Conservation (phyloP, 1,140 invertebrate genomes). For the Lordiphosa mommai region DNA sequence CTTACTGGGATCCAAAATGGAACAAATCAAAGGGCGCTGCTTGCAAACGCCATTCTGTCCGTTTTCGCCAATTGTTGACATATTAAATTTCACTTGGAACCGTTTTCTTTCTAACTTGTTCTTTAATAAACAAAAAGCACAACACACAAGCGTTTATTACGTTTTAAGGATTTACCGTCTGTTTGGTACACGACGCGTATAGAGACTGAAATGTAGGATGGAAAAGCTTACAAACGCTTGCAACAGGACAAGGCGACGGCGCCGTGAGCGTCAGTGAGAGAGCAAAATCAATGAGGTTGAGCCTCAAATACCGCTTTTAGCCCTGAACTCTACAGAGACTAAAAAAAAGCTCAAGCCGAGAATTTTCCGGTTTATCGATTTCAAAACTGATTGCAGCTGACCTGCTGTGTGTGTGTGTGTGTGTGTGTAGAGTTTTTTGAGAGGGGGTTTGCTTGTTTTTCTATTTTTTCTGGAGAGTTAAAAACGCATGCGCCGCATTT, state of each 20-base stretch:
- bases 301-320: conserved; percentile 55
- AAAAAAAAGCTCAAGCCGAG: conserved; percentile 44
- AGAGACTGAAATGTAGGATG: conserved; percentile 58
- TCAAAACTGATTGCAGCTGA: conserved; percentile 48
- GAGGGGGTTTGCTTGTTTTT: neutral
- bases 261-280: conserved; percentile 37
- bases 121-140: conserved; percentile 33
- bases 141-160: conserved; percentile 20
- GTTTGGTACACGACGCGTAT: conserved; percentile 58
- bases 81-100: conserved; percentile 27
- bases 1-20: conserved; percentile 79
- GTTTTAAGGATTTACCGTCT: conserved; percentile 42
- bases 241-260: conserved; percentile 38
- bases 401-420: too few species aligned
- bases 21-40: conserved; percentile 74
- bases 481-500: conserved; percentile 49
- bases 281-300: conserved; percentile 57
- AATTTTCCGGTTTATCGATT: conserved; percentile 52
- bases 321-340: conserved; percentile 45
- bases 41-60: conserved; percentile 76
- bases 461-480: too few species aligned
- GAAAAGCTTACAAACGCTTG: conserved; percentile 61
- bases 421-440: conserved; percentile 13
- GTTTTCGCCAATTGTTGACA: conserved; percentile 58
- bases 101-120: conserved; percentile 12